phyloP scores from a whole-genome alignment of 2,888 invertebrate genomes.

The Caenorhabditis macrosperma region DNA sequence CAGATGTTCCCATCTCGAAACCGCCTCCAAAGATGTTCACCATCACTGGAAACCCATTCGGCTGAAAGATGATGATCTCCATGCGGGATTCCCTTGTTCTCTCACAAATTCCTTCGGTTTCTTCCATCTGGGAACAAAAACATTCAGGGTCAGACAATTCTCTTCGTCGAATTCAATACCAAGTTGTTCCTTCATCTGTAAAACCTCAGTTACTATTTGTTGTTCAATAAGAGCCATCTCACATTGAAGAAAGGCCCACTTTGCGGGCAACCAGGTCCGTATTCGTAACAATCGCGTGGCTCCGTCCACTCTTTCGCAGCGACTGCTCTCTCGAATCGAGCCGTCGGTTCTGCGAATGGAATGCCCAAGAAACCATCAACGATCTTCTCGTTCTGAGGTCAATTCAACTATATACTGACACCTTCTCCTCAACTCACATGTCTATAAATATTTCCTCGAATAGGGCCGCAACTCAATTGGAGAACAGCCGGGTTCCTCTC shows the following conservation, averaged over 20 bases:
- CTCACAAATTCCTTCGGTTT: slow-evolving; percentile 36
- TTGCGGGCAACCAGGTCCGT: slow-evolving; percentile 64
- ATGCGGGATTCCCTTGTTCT: too few relatives aligned
- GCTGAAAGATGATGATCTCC: too few relatives aligned
- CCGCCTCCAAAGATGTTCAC: slow-evolving; percentile 30
- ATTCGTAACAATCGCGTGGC: slow-evolving; percentile 57
- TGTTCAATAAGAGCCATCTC: background rate
- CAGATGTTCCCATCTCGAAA: slow-evolving; percentile 14
- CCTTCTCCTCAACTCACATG: too few relatives aligned
- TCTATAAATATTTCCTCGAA: too few relatives aligned
- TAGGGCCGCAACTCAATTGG: too few relatives aligned
- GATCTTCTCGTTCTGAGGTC: too few relatives aligned
- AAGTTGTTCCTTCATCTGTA: slow-evolving; percentile 20
- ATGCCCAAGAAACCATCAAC: too few relatives aligned
- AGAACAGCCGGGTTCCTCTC: too few relatives aligned
- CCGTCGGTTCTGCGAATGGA: background rate
- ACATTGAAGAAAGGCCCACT: slow-evolving; percentile 26
- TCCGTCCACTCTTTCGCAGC: slow-evolving; percentile 55
- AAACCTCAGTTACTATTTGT: too few relatives aligned
- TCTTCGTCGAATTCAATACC: slow-evolving; percentile 32
- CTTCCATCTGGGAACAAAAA: slow-evolving; percentile 60
- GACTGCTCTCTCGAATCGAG: slow-evolving; percentile 53
- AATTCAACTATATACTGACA: too few relatives aligned
- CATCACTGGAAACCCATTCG: slow-evolving; percentile 52
- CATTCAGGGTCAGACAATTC: slow-evolving; percentile 63